Evolutionary conservation across 2,888 invertebrate species (phyloP).

Genomic region (Caenorhabditis panamensis): DNA sequence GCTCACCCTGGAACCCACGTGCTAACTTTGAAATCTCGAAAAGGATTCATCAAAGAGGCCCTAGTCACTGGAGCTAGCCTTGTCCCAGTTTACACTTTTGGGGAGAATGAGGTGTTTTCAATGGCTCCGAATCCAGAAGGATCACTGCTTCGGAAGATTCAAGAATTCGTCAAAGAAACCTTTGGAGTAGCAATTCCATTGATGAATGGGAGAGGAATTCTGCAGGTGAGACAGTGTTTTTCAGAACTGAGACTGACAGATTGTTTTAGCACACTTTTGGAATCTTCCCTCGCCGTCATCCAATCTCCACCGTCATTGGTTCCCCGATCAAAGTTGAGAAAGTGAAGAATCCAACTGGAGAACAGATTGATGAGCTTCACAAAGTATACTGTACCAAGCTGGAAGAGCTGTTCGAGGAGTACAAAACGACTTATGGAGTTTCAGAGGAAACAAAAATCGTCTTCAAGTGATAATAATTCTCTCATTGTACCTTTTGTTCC

Average conservation of each 20-base stretch:
- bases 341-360: constrained; percentile 86
- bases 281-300: constrained; percentile 78
- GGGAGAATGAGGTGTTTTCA: constrained; percentile 82
- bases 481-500: too few species aligned
- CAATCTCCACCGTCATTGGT: constrained; percentile 86
- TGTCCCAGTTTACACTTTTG: constrained; percentile 82
- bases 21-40: constrained; percentile 26
- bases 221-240: background rate
- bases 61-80: constrained; percentile 74
- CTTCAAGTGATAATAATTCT: constrained; percentile 33
- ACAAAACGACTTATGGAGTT: constrained; percentile 87
- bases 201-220: constrained; percentile 86
- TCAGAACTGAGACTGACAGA: background rate
- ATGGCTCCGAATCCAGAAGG: constrained; percentile 51
- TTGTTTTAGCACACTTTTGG: constrained; percentile 14
- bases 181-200: constrained; percentile 81
- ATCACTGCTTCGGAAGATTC: constrained; percentile 53
- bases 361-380: constrained; percentile 88
- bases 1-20: constrained; percentile 43
- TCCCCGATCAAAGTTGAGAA: constrained; percentile 88
- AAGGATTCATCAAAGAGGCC: constrained; percentile 43
- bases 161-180: constrained; percentile 61
- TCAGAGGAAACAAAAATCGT: constrained; percentile 45
- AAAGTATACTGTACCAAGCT: constrained; percentile 87
- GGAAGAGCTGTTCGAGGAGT: constrained; percentile 87